Percentiles rank a stretch among this genome's conserved stretches.
phyloP scores from a whole-genome alignment of 2,797 vertebrate genomes.

The Astyanax mexicanus region DNA sequence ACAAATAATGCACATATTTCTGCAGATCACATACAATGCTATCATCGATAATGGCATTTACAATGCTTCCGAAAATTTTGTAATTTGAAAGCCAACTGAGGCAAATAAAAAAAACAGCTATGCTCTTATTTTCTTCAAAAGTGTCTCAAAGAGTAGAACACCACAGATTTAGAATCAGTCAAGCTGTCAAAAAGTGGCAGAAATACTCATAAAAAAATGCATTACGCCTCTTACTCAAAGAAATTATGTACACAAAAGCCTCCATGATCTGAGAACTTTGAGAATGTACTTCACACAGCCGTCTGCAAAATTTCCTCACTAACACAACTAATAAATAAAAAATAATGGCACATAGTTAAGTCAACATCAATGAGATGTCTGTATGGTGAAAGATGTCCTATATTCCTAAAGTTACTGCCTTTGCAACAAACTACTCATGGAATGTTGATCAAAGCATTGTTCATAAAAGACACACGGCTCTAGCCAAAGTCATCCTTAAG shows the following conservation, averaged over 20 bases:
- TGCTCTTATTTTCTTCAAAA: conserved; percentile 56
- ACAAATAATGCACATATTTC: conserved; percentile 71
- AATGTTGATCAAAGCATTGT: conserved; percentile 87
- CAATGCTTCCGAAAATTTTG: conserved; percentile 72
- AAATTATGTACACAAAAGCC: conserved; percentile 61
- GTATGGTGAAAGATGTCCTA: conserved; percentile 83
- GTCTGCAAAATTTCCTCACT: conserved; percentile 56
- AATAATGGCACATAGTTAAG: conserved; percentile 92
- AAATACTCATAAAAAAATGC: conserved; percentile 58
- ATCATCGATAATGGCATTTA: conserved; percentile 70
- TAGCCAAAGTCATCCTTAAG: conserved; percentile 83
- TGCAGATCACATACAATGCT: conserved; percentile 69
- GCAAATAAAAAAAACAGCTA: conserved; percentile 64
- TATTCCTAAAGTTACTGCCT: conserved; percentile 95
- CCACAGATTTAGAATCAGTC: conserved; percentile 61
- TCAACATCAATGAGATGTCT: conserved; percentile 86
- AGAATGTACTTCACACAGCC: conserved; percentile 23
- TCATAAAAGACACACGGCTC: conserved; percentile 75
- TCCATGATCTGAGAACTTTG: conserved; percentile 54
- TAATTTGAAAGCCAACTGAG: conserved; percentile 57
- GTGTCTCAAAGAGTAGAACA: conserved; percentile 62
- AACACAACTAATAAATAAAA: conserved; percentile 65
- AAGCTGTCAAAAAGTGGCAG: conserved; percentile 63
- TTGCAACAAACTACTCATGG: conserved; percentile 91
- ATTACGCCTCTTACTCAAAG: conserved; percentile 55